Percentiles rank a stretch among this genome's conserved stretches.
These are phyloP conservation scores for Nixonia krombeini DNA, from an alignment of 1,140 invertebrate species.

Conservation along the genomic window DNA sequence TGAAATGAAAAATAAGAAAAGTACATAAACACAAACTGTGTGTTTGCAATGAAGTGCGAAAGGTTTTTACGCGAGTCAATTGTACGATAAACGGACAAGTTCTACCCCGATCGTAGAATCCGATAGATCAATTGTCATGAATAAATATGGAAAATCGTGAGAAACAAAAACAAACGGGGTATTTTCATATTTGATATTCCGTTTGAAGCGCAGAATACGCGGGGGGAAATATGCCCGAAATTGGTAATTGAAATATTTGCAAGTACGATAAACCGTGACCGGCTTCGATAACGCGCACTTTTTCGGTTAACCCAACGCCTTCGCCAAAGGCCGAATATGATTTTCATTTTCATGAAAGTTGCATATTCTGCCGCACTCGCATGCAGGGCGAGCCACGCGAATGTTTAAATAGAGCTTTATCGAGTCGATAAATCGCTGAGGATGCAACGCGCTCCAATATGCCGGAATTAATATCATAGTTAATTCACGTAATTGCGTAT, in stretches of 20 bases:
- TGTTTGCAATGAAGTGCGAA: too few species aligned
- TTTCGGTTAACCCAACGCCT: constrained; percentile 13
- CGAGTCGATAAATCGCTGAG: constrained; percentile 35
- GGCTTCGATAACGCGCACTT: constrained; percentile 32
- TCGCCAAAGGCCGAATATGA: constrained; percentile 20
- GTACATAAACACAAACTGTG: too few species aligned
- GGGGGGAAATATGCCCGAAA: constrained; percentile 36
- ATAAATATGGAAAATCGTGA: too few species aligned
- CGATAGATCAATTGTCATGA: too few species aligned
- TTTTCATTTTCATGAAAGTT: constrained; percentile 44
- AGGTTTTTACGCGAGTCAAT: too few species aligned
- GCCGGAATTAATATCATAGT: constrained; percentile 41
- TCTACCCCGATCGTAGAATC: too few species aligned
- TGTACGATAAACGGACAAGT: too few species aligned
- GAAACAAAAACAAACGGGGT: too few species aligned
- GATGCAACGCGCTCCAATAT: constrained; percentile 24
- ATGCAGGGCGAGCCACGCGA: constrained; percentile 13
- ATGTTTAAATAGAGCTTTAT: constrained; percentile 42
- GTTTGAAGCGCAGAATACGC: constrained; percentile 25
- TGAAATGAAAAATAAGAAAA: too few species aligned
- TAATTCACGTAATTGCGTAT: constrained; percentile 41
- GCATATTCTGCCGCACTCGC: constrained; percentile 9
- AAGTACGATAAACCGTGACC: constrained; percentile 18
- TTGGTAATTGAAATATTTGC: constrained; percentile 44
- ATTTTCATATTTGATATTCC: constrained; percentile 29